Evolutionary conservation across 2,888 invertebrate genomes (phyloP).

Genomic region (Brachyopa scutellaris): DNA sequence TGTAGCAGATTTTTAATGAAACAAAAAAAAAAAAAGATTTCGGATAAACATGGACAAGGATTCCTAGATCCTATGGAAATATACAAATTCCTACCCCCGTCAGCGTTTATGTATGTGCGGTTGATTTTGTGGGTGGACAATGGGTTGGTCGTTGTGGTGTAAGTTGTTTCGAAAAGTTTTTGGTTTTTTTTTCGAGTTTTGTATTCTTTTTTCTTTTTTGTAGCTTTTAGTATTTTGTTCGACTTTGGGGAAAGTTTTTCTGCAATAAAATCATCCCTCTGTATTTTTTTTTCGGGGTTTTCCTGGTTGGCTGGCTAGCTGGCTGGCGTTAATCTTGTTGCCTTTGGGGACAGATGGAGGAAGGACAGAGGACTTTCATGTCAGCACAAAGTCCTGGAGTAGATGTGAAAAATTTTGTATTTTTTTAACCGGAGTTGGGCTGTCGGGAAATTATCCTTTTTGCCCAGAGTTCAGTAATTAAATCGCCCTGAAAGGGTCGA

Average conservation of each 20-base stretch:
- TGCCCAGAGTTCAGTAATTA: conserved; percentile 48
- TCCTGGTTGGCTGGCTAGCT: background rate
- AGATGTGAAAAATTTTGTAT: no score
- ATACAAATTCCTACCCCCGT: background rate
- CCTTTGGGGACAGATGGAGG: conserved; percentile 5
- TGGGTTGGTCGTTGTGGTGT: conserved; percentile 15
- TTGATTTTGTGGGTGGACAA: no score
- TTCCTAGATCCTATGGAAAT: no score
- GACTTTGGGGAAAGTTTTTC: conserved; percentile 50
- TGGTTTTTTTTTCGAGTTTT: background rate
- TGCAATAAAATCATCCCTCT: conserved; percentile 2
- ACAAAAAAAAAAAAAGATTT: background rate
- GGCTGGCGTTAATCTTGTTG: conserved; percentile 24
- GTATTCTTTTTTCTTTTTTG: conserved; percentile 2
- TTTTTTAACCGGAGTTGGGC: background rate
- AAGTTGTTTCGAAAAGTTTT: conserved; percentile 25
- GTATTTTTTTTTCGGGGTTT: no score
- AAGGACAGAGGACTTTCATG: conserved; percentile 16
- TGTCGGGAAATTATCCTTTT: no score
- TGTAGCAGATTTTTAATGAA: background rate
- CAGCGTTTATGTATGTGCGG: conserved; percentile 13
- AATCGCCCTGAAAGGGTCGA: conserved; percentile 47
- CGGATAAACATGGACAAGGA: background rate
- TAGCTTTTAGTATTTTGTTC: conserved; percentile 38
- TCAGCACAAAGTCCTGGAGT: conserved; percentile 46